These are phyloP conservation scores for Diabrotica balteata DNA, from an alignment of 2,888 invertebrate species.

Conservation along the genomic window DNA sequence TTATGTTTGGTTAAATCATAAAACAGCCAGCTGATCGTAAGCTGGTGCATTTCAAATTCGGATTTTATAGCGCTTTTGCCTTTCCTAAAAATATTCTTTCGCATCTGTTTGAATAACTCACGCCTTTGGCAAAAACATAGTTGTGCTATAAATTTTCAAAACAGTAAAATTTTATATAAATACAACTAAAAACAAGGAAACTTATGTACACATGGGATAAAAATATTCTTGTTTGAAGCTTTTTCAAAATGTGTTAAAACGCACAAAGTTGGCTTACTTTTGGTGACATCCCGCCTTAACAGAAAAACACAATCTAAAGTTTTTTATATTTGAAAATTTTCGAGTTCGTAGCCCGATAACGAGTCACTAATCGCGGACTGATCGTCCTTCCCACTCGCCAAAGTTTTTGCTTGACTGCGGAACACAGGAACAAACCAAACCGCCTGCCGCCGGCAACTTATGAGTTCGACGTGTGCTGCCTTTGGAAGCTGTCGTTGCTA, in stretches of 20 bases:
- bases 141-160: conserved; percentile 15
- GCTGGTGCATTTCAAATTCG: conserved; percentile 20
- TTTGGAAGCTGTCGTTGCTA: conserved; percentile 48
- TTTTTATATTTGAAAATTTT: conserved; percentile 12
- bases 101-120: conserved; percentile 30
- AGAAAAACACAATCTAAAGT: conserved; percentile 14
- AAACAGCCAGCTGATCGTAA: conserved; percentile 19
- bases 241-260: conserved; percentile 9
- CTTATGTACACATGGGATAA: conserved; percentile 7
- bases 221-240: conserved; percentile 5
- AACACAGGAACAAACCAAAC: conserved; percentile 27
- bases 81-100: conserved; percentile 30
- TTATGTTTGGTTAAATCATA: conserved; percentile 19
- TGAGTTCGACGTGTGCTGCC: conserved; percentile 40
- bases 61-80: conserved; percentile 22
- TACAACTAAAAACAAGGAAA: conserved; percentile 10
- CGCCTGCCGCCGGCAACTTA: conserved; percentile 26
- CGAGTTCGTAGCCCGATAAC: conserved; percentile 9
- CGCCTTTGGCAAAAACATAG: conserved; percentile 30
- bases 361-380: conserved; percentile 26
- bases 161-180: conserved; percentile 14
- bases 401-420: conserved; percentile 40
- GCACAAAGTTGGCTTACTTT: conserved; percentile 19
- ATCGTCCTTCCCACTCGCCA: conserved; percentile 20
- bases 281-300: conserved; percentile 15